Percentiles rank a stretch among this genome's conserved stretches.
Conservation (phyloP, 2,113 vertebrate genomes). For the Nycticorax nycticorax region DNA sequence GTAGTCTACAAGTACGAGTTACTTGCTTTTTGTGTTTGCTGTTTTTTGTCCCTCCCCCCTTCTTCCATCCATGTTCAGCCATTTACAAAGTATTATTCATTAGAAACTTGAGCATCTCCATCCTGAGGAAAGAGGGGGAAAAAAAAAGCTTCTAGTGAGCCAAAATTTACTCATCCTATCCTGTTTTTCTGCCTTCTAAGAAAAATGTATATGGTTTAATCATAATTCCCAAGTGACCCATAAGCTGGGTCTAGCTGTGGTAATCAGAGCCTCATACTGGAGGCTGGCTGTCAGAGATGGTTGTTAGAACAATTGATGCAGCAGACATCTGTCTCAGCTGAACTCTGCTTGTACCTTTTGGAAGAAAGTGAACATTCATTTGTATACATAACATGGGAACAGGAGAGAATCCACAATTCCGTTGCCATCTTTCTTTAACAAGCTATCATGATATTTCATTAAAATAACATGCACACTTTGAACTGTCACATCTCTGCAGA, state of each 20-base stretch:
- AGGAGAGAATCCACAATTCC: neutral
- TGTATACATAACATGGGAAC: neutral
- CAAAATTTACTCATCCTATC: slow-evolving; percentile 30
- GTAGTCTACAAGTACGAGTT: neutral
- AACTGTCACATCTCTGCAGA: neutral
- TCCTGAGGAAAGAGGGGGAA: neutral
- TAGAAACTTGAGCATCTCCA: slow-evolving; percentile 21
- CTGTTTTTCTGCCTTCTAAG: slow-evolving; percentile 41
- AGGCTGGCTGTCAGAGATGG: slow-evolving; percentile 33
- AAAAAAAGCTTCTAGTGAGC: neutral
- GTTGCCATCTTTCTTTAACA: neutral
- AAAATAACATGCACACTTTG: neutral
- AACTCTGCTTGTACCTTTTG: slow-evolving; percentile 32
- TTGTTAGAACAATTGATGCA: slow-evolving; percentile 40
- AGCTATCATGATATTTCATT: neutral
- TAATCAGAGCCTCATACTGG: slow-evolving; percentile 14
- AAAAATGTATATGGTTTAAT: slow-evolving; percentile 33
- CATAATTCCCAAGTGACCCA: slow-evolving; percentile 6
- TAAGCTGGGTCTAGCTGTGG: slow-evolving; percentile 13
- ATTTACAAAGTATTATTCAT: slow-evolving; percentile 11
- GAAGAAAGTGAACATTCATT: slow-evolving; percentile 10
- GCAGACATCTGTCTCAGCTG: slow-evolving; percentile 45
- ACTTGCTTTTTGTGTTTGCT: neutral
- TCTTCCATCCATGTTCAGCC: neutral
- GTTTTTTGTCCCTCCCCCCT: neutral